A percentile compares a stretch with the other conserved stretches of the same genome.
These are phyloP conservation scores for Drosophila prostipennis DNA, from an alignment of 2,888 invertebrate species.

Conservation along the genomic window DNA sequence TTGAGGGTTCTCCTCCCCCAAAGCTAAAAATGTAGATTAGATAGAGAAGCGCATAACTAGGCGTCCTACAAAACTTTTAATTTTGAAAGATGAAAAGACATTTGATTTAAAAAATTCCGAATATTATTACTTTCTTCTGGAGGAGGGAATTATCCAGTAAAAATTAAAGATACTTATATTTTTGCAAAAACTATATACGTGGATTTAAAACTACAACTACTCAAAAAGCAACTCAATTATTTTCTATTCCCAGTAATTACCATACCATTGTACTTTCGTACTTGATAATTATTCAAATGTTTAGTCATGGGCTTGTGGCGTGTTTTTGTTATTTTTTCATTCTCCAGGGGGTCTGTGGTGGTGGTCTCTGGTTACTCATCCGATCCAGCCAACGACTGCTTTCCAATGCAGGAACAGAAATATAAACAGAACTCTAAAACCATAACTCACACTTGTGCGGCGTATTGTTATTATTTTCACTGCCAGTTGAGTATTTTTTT, in stretches of 20 bases:
- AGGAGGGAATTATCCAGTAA: no score
- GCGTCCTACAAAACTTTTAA: conserved; percentile 12
- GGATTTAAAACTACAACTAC: not conserved
- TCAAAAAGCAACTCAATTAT: conserved; percentile 11
- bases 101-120: no score
- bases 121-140: no score
- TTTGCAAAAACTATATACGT: not conserved
- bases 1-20: conserved; percentile 19
- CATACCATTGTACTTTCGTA: conserved; percentile 32
- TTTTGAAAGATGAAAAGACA: no score
- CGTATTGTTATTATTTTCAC: conserved; percentile 22
- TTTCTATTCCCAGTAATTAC: conserved; percentile 27
- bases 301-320: conserved; percentile 34
- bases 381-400: not conserved
- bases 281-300: conserved; percentile 39
- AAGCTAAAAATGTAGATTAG: conserved; percentile 30
- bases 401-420: conserved; percentile 9
- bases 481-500: conserved; percentile 8
- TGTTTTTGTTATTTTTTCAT: conserved; percentile 22
- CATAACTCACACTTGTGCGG: conserved; percentile 6
- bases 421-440: conserved; percentile 25
- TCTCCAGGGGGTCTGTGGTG: conserved; percentile 13
- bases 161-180: no score
- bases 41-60: conserved; percentile 30
- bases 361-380: conserved; percentile 38